Conservation (phyloP, 1,140 invertebrate species). For the Caerostris darwini region DNA sequence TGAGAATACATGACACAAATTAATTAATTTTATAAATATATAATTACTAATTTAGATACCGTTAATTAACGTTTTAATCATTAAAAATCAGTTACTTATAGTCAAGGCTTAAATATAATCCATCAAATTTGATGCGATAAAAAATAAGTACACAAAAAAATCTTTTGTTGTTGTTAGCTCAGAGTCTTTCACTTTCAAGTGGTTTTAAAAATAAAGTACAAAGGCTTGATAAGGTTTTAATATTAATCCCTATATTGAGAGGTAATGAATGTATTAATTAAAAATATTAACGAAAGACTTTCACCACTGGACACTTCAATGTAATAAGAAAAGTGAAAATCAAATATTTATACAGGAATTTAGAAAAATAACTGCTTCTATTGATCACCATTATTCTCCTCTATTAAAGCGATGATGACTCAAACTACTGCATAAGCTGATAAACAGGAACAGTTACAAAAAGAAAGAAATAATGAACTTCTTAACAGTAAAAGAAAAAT, state of each 20-base stretch:
- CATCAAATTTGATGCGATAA: too few relatives aligned
- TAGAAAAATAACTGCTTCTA: slow-evolving; percentile 36
- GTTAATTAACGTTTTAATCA: too few relatives aligned
- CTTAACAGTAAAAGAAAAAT: slow-evolving; percentile 58
- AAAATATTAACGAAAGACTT: too few relatives aligned
- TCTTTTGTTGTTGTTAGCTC: too few relatives aligned
- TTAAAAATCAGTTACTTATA: too few relatives aligned
- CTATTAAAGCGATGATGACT: not conserved
- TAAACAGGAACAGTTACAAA: slow-evolving; percentile 9
- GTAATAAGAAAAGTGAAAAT: slow-evolving; percentile 61
- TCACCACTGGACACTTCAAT: too few relatives aligned
- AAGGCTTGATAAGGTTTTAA: not conserved
- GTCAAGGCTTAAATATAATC: too few relatives aligned
- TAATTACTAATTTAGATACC: too few relatives aligned
- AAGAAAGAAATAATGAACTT: slow-evolving; percentile 46
- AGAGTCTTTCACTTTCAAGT: not conserved
- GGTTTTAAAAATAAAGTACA: not conserved
- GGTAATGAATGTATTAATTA: not conserved
- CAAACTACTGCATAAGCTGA: slow-evolving; percentile 28
- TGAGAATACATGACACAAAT: too few relatives aligned
- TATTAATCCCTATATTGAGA: not conserved
- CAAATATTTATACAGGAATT: slow-evolving; percentile 62
- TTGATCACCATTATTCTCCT: not conserved
- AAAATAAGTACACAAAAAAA: too few relatives aligned
- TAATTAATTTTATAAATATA: too few relatives aligned